Conservation (phyloP, 2,113 vertebrate species). For the Onychostoma macrolepis region DNA sequence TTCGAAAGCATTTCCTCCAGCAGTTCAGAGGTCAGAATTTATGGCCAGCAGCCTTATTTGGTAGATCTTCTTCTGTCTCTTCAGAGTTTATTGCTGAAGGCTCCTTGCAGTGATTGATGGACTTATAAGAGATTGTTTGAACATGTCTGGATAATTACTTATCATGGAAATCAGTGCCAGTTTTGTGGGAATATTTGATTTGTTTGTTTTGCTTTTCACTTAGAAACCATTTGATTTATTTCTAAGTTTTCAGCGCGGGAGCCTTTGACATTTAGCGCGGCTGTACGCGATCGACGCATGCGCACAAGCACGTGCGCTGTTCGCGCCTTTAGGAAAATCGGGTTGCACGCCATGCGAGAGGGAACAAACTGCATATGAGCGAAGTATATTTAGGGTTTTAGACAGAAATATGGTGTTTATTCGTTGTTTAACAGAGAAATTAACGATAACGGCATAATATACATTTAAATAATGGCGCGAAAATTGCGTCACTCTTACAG, state of each 20-base stretch:
- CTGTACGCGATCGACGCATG: neutral
- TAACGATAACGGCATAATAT: neutral
- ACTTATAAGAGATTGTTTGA: conserved; percentile 46
- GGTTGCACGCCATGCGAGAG: neutral
- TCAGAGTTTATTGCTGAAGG: neutral
- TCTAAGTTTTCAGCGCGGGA: neutral
- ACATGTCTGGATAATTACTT: conserved; percentile 35
- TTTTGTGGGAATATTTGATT: neutral
- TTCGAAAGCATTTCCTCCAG: conserved; percentile 17
- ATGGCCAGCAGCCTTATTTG: conserved; percentile 3
- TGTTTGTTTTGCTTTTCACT: neutral
- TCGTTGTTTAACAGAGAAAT: neutral
- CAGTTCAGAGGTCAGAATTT: neutral
- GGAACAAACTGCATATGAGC: neutral
- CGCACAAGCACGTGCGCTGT: neutral
- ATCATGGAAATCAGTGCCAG: neutral
- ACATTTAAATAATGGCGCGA: neutral
- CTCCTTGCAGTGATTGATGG: neutral
- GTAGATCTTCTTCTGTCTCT: neutral
- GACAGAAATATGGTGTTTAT: neutral
- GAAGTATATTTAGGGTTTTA: neutral
- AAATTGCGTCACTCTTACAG: neutral
- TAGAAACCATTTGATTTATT: neutral
- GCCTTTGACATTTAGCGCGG: neutral
- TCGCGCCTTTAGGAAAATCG: neutral